phyloP scores from a whole-genome alignment of 2,888 invertebrate species.

The Priocnemis perturbator region DNA sequence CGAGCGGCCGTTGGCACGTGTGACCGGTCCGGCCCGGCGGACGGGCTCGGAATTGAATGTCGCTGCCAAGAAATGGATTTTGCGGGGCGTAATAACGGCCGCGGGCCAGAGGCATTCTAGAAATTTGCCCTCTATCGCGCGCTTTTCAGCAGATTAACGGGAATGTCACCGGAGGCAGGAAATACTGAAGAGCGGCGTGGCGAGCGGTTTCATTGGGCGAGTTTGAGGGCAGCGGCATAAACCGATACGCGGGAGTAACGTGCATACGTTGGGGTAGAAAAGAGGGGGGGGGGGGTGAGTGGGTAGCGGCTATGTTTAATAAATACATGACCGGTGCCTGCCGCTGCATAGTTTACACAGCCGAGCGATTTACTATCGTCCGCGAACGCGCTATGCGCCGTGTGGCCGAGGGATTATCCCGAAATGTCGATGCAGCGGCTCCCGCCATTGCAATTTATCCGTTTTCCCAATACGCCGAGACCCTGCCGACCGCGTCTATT shows the following conservation, averaged over 20 bases:
- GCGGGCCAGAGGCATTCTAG: no score
- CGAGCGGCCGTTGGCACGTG: no score
- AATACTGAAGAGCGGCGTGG: no score
- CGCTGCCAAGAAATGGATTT: no score
- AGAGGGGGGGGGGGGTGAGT: conserved; percentile 28
- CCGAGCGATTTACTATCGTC: conserved; percentile 47
- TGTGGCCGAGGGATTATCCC: conserved; percentile 50
- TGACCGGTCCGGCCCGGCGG: no score
- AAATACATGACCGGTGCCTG: conserved; percentile 58
- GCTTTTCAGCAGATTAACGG: no score
- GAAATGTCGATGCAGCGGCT: conserved; percentile 53
- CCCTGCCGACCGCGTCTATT: background rate
- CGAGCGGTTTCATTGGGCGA: no score
- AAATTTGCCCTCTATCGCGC: no score
- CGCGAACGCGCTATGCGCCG: conserved; percentile 43
- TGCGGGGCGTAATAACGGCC: no score
- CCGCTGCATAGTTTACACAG: conserved; percentile 59
- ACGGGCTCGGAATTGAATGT: no score
- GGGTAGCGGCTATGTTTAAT: conserved; percentile 56
- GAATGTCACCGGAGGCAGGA: no score
- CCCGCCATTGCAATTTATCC: conserved; percentile 53
- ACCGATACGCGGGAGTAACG: conserved; percentile 21
- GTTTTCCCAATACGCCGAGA: conserved; percentile 34
- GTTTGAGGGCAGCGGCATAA: background rate
- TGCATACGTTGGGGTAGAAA: conserved; percentile 7